Percentiles rank a stretch among this genome's conserved stretches.
Evolutionary conservation across 1,140 invertebrate species (phyloP).

Genomic region (Thalassaphorura encarpata): DNA sequence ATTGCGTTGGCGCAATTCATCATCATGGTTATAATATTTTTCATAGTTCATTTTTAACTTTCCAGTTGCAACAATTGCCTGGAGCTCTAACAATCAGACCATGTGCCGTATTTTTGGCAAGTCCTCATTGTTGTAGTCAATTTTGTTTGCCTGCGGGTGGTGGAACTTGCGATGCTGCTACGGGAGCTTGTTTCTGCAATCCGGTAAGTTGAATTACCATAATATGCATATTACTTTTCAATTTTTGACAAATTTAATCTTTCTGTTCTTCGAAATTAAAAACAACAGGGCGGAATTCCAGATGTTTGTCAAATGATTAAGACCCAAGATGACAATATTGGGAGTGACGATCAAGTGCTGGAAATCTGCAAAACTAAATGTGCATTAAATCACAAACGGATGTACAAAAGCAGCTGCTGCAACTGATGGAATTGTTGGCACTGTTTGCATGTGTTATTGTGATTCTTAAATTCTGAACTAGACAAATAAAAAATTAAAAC

Average conservation of each 20-base stretch:
- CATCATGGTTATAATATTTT: not conserved
- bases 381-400: not conserved
- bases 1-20: not conserved
- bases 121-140: not conserved
- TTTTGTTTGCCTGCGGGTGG: not conserved
- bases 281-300: no score
- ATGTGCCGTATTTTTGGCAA: not conserved
- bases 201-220: no score
- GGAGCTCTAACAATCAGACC: not conserved
- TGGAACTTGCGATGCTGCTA: not conserved
- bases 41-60: not conserved
- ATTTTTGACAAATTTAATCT: no score
- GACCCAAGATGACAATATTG: not conserved
- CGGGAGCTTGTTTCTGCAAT: not conserved
- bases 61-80: not conserved
- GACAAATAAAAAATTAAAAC: no score
- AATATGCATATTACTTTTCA: no score
- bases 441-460: slow-evolving; percentile 10
- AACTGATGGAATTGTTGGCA: slow-evolving; percentile 5
- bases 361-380: not conserved
- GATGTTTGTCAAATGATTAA: not conserved
- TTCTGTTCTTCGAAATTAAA: no score
- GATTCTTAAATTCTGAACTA: no score
- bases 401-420: slow-evolving; percentile 5
- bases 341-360: not conserved